phyloP scores from a whole-genome alignment of 2,888 invertebrate genomes.

The Stegophylla sp. region DNA sequence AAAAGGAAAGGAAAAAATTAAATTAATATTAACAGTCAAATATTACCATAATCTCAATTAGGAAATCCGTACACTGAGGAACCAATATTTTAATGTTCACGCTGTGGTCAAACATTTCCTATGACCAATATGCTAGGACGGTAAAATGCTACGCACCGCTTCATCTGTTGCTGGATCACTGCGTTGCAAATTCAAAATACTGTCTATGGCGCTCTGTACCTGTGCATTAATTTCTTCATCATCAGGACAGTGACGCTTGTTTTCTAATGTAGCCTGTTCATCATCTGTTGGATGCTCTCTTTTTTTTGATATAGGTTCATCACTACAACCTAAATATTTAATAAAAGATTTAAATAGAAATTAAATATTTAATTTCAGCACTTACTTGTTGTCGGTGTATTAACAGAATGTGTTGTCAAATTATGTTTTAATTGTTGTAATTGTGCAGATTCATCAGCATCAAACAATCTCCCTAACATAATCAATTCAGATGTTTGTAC shows the following conservation, averaged over 20 bases:
- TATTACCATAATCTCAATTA: slow-evolving; percentile 51
- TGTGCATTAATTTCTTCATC: slow-evolving; percentile 77
- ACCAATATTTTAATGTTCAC: slow-evolving; percentile 52
- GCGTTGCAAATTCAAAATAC: slow-evolving; percentile 72
- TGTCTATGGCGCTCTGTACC: slow-evolving; percentile 81
- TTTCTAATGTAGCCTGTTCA: slow-evolving; percentile 37
- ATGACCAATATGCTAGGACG: slow-evolving; percentile 60
- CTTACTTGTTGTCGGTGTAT: slow-evolving; percentile 60
- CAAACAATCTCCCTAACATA: slow-evolving; percentile 78
- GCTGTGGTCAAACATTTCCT: slow-evolving; percentile 57
- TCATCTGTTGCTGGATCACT: slow-evolving; percentile 61
- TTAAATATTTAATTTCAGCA: neutral
- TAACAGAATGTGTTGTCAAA: slow-evolving; percentile 43
- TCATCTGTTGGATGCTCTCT: slow-evolving; percentile 55
- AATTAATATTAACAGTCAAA: slow-evolving; percentile 58
- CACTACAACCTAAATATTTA: slow-evolving; percentile 30
- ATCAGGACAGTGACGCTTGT: slow-evolving; percentile 61
- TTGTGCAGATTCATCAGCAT: slow-evolving; percentile 75
- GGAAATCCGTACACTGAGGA: slow-evolving; percentile 58
- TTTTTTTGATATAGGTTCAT: slow-evolving; percentile 51
- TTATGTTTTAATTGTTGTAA: slow-evolving; percentile 71
- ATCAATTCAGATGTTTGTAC: slow-evolving; percentile 78
- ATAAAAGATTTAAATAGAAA: neutral
- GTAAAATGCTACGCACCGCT: slow-evolving; percentile 61
- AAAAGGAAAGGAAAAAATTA: slow-evolving; percentile 37